Base-by-base conservation (phyloP, 2,113 vertebrate genomes). In the Mastomys natalensis region DNA sequence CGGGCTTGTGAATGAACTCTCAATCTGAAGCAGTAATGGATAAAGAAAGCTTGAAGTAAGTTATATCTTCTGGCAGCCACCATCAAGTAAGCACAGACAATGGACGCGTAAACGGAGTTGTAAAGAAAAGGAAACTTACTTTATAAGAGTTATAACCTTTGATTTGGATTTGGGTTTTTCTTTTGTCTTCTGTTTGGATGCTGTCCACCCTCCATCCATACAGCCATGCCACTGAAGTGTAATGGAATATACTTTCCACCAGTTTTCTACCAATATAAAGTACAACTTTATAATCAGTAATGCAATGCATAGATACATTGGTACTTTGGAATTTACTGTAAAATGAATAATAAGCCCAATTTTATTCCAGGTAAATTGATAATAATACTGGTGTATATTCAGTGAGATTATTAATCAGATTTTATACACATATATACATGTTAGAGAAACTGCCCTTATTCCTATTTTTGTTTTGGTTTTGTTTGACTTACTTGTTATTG, bases 331-430 rank as follows among this genome's bases (percentile, higher is more conserved):
- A 73, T 66, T 72, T 55, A 64, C 74, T 66, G 81, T 85, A 58
- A 80, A 70, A 60, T 90, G 87, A 96, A 77, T 62, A 94, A 82
- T 80, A 82, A n/a, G 16, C 15, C 92, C 92, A 82, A 48, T 45
- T 51, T 7, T 76, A 82, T 62, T 92, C 19, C 40, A 68, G 1
- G 64, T 82, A 94, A 77, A 72, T 62, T 85, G 48, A 94, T 15
- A 93, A 7, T 40, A 84, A 73, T 95, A 84, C 84, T 1, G 17
- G 93, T 93, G 29, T 66, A 53, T 40, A 66, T 68, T 91, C 70
- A 91, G n/a, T 95, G n/a, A 84, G 11, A 43, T 89, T 91, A 48
- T 13, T 53, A 78, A 68, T 31, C 60, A 84, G 60, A 92, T 34
- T 84, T 43, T 43, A 73, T 76, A 80, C 17, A 91, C 77, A 66